A percentile compares a stretch with the other conserved stretches of the same genome.
Evolutionary conservation across 2,797 vertebrate species (phyloP).

Genomic region (Melanotaenia trifasciata): DNA sequence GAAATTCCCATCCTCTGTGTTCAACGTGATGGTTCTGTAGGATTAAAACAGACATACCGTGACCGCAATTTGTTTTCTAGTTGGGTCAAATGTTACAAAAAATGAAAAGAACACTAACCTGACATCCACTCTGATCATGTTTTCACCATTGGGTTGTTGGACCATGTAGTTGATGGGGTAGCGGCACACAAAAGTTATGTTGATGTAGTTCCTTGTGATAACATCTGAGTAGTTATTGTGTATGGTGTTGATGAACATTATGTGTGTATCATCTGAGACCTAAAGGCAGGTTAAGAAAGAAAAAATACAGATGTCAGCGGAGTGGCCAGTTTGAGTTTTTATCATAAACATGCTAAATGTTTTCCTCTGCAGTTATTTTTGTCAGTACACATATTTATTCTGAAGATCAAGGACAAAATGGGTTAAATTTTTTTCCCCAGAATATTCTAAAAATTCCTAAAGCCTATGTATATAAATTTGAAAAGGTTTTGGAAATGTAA

Average conservation of each 20-base stretch:
- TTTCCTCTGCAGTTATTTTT: background rate
- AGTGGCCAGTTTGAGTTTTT: background rate
- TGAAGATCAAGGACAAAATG: too few species aligned
- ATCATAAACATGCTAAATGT: background rate
- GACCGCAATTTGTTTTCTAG: background rate
- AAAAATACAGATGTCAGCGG: background rate
- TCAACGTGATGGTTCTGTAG: conserved; percentile 82
- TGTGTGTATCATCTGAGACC: conserved; percentile 80
- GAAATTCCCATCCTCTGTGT: conserved; percentile 86
- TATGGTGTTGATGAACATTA: conserved; percentile 86
- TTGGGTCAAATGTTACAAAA: background rate
- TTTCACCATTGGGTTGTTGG: conserved; percentile 80
- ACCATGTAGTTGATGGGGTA: conserved; percentile 86
- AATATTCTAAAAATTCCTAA: too few species aligned
- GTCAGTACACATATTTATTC: background rate
- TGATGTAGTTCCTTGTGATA: conserved; percentile 85
- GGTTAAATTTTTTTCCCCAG: too few species aligned
- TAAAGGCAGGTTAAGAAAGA: conserved; percentile 47
- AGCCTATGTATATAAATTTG: too few species aligned
- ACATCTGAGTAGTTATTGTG: conserved; percentile 82
- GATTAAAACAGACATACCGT: background rate
- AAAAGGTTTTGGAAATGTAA: too few species aligned
- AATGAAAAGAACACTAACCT: conserved; percentile 56
- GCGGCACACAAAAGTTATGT: conserved; percentile 85
- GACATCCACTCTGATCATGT: conserved; percentile 82